Base-by-base conservation (phyloP, 2,888 invertebrate species). In the Acleris holmiana region DNA sequence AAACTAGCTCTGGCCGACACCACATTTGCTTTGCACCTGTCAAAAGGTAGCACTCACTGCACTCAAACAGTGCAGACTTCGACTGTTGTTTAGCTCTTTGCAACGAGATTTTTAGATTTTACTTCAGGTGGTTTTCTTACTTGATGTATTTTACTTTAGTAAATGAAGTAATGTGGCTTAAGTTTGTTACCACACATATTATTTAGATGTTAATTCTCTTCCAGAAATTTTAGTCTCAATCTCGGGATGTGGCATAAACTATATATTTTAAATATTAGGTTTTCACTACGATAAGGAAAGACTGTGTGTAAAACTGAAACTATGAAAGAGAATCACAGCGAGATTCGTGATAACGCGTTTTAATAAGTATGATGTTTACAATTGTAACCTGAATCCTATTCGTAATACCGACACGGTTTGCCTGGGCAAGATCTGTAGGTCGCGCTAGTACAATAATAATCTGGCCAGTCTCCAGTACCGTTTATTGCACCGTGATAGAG, bases 1-100 rank as follows among this genome's bases (percentile, higher is more conserved):
- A 23, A 13, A 40, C 41, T 29, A 25, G 48, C 15, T 13, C 25
- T 21, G 40, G 7, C 18, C 48, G 55, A 18, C 48, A 15, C 54
- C 47, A 49, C 47, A 61, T 55, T 61, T 61, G 49, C 61, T 62
- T 49, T 44, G 15, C 19, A 62, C 49, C 25, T 56, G 49, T 56
- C 60, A 61, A 47, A 44, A 51, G 60, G 41, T 23, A 59, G 50
- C 50, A 46, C 53, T 53, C 15, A 23, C 56, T 19, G 47, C 47
- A 57, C 46, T 29, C 56, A 57, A 57, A 57, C 35, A 57, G 35
- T 47, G 56, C 4, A 57, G 29, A 47, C 55, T 23, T 18, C 23
- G 18, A 46, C 29, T 57, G 47, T 47, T 47, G 19, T 47, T 57
- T 23, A 47, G 23, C 29, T 6, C 19, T 19, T 57, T 47, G 46